Conservation (phyloP, 2,888 invertebrate species). For the Machimus rusticus region DNA sequence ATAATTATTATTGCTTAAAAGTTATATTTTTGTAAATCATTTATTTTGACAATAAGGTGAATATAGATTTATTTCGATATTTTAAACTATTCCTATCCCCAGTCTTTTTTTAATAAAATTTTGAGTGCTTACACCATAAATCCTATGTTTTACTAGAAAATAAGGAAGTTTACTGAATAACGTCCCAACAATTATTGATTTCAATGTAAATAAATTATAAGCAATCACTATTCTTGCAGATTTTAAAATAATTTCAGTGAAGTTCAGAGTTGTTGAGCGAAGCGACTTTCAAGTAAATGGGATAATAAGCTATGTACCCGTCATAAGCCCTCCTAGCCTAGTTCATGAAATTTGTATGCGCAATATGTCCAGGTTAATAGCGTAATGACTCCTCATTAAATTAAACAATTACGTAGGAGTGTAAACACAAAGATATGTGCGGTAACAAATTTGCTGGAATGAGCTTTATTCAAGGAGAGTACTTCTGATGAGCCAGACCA, state of each 20-base stretch:
- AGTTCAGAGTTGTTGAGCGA: neutral
- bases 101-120: neutral
- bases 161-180: neutral
- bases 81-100: too few relatives aligned
- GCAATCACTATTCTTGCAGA: neutral
- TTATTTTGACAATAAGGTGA: too few relatives aligned
- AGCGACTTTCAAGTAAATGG: neutral
- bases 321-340: constrained; percentile 36
- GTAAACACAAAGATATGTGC: neutral
- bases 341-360: constrained; percentile 45
- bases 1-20: too few relatives aligned
- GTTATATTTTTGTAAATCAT: too few relatives aligned
- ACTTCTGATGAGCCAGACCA: neutral
- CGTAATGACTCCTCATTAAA: constrained; percentile 40
- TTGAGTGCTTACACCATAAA: too few relatives aligned
- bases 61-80: too few relatives aligned
- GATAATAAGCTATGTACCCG: constrained; percentile 19
- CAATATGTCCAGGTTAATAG: constrained; percentile 42
- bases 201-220: neutral
- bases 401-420: constrained; percentile 29
- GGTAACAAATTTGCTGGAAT: neutral
- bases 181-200: neutral
- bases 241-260: neutral
- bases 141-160: neutral
- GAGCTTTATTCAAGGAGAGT: neutral